Percentiles rank a stretch among this genome's conserved stretches.
Evolutionary conservation across 2,888 invertebrate genomes (phyloP).

Genomic region (Oxycera nigricornis): DNA sequence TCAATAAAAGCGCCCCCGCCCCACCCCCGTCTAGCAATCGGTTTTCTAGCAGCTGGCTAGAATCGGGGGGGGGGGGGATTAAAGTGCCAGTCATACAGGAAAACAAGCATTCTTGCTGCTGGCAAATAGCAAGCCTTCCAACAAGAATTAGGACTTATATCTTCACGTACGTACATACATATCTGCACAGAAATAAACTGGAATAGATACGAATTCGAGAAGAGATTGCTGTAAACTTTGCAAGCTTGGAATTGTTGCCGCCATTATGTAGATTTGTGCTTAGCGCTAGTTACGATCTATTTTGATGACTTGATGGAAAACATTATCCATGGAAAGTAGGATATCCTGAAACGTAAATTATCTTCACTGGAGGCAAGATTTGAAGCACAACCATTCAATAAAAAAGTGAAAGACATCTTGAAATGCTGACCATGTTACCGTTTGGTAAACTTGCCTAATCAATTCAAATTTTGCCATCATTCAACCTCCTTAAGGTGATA

Average conservation of each 20-base stretch:
- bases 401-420: too few relatives aligned
- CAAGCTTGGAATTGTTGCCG: background rate
- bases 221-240: background rate
- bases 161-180: background rate
- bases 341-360: too few relatives aligned
- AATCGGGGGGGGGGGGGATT: background rate
- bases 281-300: conserved; percentile 18
- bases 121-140: background rate
- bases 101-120: background rate
- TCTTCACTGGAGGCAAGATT: too few relatives aligned
- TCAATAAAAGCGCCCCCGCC: background rate
- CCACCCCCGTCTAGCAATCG: background rate
- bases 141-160: background rate
- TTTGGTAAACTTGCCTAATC: too few relatives aligned
- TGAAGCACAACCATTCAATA: too few relatives aligned
- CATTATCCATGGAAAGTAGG: too few relatives aligned
- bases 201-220: background rate
- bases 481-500: too few relatives aligned
- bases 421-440: too few relatives aligned
- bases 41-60: background rate
- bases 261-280: conserved; percentile 2
- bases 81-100: background rate
- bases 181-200: background rate
- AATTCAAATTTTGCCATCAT: too few relatives aligned
- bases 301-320: conserved; percentile 18